These are phyloP conservation scores for Pangasius djambal DNA, from an alignment of 2,797 vertebrate genomes.

Conservation along the genomic window DNA sequence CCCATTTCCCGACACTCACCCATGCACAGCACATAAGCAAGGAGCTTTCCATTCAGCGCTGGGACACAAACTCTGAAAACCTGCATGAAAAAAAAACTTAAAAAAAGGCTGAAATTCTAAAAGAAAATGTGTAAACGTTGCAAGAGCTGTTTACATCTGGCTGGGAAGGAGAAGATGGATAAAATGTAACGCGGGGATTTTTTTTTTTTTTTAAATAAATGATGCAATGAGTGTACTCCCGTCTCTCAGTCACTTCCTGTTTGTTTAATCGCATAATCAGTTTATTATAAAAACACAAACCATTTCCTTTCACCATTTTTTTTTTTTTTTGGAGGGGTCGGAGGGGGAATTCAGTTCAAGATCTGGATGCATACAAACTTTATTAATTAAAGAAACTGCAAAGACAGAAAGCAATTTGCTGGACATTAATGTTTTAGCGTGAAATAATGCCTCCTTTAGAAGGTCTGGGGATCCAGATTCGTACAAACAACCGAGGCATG, in stretches of 20 bases:
- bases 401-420: background rate
- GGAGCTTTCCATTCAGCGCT: background rate
- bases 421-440: background rate
- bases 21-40: no score
- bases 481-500: background rate
- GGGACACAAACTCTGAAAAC: background rate
- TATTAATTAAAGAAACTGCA: background rate
- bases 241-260: background rate
- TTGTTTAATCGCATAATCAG: background rate
- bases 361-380: background rate
- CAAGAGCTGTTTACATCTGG: background rate
- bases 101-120: background rate
- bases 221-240: background rate
- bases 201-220: background rate
- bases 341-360: background rate
- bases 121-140: background rate
- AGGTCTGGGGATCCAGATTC: background rate
- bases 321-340: no score
- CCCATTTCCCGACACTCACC: background rate
- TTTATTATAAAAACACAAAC: background rate
- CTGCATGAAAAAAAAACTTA: background rate
- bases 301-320: no score
- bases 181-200: background rate
- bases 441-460: background rate
- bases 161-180: background rate